These are phyloP conservation scores for Semicossyphus pulcher DNA, from an alignment of 2,113 vertebrate genomes.

Conservation along the genomic window DNA sequence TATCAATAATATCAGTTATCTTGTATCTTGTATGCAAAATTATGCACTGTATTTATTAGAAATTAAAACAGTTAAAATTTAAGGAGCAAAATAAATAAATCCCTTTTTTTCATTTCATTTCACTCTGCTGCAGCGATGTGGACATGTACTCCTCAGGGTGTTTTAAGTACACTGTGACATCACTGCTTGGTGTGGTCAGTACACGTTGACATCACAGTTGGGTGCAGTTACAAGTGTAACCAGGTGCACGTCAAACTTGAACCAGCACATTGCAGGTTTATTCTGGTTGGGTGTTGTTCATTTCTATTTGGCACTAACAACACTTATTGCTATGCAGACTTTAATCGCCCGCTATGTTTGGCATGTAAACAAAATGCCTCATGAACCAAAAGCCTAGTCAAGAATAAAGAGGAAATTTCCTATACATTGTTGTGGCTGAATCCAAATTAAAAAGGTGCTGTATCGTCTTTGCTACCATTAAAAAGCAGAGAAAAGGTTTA, in stretches of 20 bases:
- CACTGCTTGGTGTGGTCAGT: neutral
- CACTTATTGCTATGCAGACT: neutral
- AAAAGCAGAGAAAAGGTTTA: neutral
- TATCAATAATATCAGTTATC: too few species aligned
- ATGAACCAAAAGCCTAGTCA: neutral
- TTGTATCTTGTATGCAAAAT: too few species aligned
- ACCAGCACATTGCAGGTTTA: neutral
- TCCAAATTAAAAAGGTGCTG: neutral
- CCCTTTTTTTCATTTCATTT: too few species aligned
- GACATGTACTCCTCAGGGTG: too few species aligned
- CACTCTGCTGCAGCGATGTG: neutral
- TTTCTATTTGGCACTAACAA: neutral
- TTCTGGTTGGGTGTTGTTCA: neutral
- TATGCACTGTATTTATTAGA: too few species aligned
- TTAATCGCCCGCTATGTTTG: neutral
- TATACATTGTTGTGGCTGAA: too few species aligned
- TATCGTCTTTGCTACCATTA: neutral
- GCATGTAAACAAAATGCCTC: neutral
- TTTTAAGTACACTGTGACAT: neutral
- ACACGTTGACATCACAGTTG: neutral
- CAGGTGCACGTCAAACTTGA: neutral
- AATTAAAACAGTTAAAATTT: too few species aligned
- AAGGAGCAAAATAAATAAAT: too few species aligned
- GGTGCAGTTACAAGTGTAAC: neutral
- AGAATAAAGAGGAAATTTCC: neutral